Base-by-base conservation (phyloP, 2,888 invertebrate species). In the Luperina nickerlii region DNA sequence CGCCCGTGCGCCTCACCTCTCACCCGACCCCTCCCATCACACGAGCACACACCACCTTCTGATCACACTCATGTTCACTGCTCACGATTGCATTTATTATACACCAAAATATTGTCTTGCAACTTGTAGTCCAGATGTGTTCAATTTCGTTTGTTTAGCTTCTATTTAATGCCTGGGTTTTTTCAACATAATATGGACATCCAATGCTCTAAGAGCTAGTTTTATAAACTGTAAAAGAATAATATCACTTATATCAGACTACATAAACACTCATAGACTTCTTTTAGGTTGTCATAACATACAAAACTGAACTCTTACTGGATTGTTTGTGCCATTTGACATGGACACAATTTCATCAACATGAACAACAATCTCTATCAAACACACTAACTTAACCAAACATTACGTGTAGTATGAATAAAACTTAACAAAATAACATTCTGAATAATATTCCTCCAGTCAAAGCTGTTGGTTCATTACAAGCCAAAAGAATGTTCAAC, bases 21-120 rank as follows among this genome's bases (percentile, higher is more conserved):
- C 96, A 97, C 96, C 97, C 96, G 94, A 95, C 96, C 94, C 96
- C 97, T 91, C 96, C 96, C 96, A 96, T 96, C 95, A 96, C 97
- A 95, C 90, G 81, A 93, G 91, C 94, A 93, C 93, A 90, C 93
- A 90, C 90, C 92, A 89, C 95, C 93, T 89, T 88, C 91, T 92
- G 89, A 93, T 88, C 92, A 93, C 92, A 92, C 89, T 92, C 92
- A 91, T 89, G 71, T 86, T 92, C 93, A 93, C 94, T 92, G 82
- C 87, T 88, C 91, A 90, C 90, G 80, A 87, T 90, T 87, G 89
- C 92, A 91, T 91, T 91, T 92, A 89, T 82, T 87, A 87, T 88
- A 89, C 92, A 92, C 91, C 87, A 88, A 85, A 90, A 86, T 85
- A 86, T 86, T 90, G 79, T 83, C 81, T 78, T 70, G 73, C 82